phyloP scores from a whole-genome alignment of 2,888 invertebrate species.

The Tachina grossa region DNA sequence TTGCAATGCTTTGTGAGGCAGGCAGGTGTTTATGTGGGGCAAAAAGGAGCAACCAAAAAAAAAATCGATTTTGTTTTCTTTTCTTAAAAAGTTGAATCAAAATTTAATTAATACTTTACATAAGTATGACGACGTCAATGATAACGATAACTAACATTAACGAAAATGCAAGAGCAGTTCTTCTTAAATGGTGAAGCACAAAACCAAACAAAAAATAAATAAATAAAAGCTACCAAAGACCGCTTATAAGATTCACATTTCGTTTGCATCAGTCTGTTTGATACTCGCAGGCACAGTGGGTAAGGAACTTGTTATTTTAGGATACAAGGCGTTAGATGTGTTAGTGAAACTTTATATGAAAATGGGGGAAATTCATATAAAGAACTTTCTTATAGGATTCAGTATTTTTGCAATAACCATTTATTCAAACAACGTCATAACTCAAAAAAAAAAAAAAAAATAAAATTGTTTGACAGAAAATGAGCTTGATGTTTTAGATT shows the following conservation, averaged over 20 bases:
- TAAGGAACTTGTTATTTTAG: not conserved
- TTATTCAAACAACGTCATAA: no score
- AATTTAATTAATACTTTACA: slow-evolving; percentile 69
- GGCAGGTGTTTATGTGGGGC: slow-evolving; percentile 60
- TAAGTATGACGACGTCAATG: slow-evolving; percentile 49
- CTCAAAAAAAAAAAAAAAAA: no score
- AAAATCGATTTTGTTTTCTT: slow-evolving; percentile 49
- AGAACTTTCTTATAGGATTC: no score
- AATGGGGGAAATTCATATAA: no score
- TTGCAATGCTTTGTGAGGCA: slow-evolving; percentile 46
- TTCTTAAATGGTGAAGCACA: slow-evolving; percentile 1
- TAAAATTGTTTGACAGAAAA: no score
- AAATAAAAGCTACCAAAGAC: not conserved
- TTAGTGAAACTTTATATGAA: no score
- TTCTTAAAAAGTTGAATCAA: slow-evolving; percentile 41
- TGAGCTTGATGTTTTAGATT: no score
- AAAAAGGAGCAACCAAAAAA: slow-evolving; percentile 19
- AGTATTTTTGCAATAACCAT: no score
- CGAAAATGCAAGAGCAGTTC: slow-evolving; percentile 12
- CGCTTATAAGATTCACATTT: not conserved
- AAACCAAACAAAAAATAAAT: not conserved
- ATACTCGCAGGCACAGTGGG: not conserved
- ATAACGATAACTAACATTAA: slow-evolving; percentile 28
- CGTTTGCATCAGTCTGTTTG: not conserved
- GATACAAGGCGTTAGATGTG: no score